phyloP scores from a whole-genome alignment of 2,113 vertebrate species.

The Salvator merianae region DNA sequence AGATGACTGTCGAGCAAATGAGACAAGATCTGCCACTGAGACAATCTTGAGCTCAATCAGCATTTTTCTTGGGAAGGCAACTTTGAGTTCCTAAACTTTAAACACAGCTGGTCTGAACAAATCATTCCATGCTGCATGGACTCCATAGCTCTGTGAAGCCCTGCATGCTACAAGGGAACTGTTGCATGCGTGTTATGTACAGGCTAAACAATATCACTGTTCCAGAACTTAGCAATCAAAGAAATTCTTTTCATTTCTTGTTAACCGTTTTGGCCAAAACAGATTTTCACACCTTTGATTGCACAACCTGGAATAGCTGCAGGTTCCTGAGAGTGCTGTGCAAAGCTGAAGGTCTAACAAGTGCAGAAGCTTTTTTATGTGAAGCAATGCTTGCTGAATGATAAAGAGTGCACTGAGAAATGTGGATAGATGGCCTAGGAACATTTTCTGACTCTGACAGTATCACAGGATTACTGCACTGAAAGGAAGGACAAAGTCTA shows the following conservation, averaged over 20 bases:
- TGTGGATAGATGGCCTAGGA: not conserved
- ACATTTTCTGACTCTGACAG: not conserved
- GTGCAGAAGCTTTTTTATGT: not conserved
- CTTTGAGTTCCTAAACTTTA: conserved; percentile 15
- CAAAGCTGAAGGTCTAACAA: not conserved
- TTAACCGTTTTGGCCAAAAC: not conserved
- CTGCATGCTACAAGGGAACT: not conserved
- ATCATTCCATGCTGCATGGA: not conserved
- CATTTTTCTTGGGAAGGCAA: conserved; percentile 26
- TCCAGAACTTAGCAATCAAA: not conserved
- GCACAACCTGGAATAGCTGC: not conserved
- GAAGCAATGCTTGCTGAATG: not conserved
- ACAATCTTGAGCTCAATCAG: conserved; percentile 25
- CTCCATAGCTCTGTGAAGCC: not conserved
- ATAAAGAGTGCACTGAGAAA: not conserved
- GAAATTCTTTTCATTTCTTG: conserved; percentile 8
- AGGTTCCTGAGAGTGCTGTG: conserved; percentile 17
- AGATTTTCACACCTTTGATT: conserved; percentile 25
- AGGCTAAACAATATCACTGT: conserved; percentile 21
- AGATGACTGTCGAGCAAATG: conserved; percentile 31
- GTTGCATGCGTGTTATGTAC: not conserved
- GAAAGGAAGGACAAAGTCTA: conserved; percentile 6
- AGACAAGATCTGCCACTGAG: conserved; percentile 18
- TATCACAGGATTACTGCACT: conserved; percentile 7
- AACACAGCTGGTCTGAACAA: conserved; percentile 16